A percentile compares a stretch with the other conserved stretches of the same genome.
Evolutionary conservation across 2,797 vertebrate genomes (phyloP).

Genomic region (Bovichtus diacanthus): DNA sequence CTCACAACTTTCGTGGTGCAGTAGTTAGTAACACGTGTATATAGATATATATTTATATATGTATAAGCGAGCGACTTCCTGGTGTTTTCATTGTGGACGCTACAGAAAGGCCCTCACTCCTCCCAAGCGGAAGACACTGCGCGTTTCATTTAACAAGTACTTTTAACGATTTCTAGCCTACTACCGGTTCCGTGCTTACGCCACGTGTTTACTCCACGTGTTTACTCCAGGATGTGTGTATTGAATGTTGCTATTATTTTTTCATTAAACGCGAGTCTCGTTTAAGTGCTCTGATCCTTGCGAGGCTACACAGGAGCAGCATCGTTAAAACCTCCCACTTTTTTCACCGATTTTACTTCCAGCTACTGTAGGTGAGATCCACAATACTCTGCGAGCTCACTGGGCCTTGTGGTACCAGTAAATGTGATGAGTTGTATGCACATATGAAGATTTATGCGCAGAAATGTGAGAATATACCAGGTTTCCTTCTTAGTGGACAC

Average conservation of each 20-base stretch:
- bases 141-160: not conserved
- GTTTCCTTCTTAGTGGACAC: not conserved
- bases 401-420: not conserved
- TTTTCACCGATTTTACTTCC: not conserved
- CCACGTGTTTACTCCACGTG: too few species aligned
- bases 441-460: not conserved
- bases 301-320: slow-evolving; percentile 2
- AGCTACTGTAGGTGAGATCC: slow-evolving; percentile 54
- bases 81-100: not conserved
- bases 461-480: not conserved
- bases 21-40: not conserved
- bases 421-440: not conserved
- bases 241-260: not conserved
- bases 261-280: not conserved
- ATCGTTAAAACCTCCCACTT: not conserved
- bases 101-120: not conserved
- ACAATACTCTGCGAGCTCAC: not conserved
- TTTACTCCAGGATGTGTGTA: rapidly evolving
- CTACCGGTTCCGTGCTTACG: not conserved
- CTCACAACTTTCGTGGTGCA: not conserved
- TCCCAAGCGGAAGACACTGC: not conserved
- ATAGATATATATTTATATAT: not conserved
- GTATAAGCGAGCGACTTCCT: slow-evolving; percentile 12
- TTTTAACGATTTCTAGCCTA: not conserved
- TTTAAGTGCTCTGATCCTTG: not conserved